Base-by-base conservation (phyloP, 2,888 invertebrate genomes). In the Biston betularia region DNA sequence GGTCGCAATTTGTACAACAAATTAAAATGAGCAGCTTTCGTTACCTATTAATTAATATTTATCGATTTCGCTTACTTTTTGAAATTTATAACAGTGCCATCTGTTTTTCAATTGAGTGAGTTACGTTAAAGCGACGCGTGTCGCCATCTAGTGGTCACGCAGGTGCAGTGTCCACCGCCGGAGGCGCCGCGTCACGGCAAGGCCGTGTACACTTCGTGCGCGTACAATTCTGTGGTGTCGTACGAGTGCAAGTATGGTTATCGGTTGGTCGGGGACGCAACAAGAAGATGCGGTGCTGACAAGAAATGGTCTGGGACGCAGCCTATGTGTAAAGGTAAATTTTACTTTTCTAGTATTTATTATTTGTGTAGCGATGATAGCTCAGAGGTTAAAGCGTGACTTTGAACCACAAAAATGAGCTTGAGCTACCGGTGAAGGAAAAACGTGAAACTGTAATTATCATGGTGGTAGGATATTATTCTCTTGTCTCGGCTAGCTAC, bases 231-330 rank as follows among this genome's bases (percentile, higher is more conserved):
- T 0, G 97, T 98, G 68, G 98, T 99, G 33, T 97, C 97, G 57
- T 99, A 99, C 91, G 98, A 98, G 84, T 99, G 99, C 94, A 97
- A 97, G 82, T 97, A 98, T 82, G 99, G 99, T 10, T 99, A 97
- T 92, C 96, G 97, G 68, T 95, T 99, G 69, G 95, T 98, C 9
- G 99, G 99, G 0, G 97, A 98, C 72, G 95, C 96, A 12, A 98
- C 98, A 2, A 95, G 99, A 75, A 94, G 97, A 52, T 99, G 99
- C 87, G 97, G 98, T 0, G 97, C 98, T 0, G 98, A 99, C 89
- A 97, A 97, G 85, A 97, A 97, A 83, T 99, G 99, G 99, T 97
- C 98, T 33, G 99, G 98, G 45, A 94, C 95, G n/a, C 96, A 97
- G 77, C 99, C 99, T 0, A 93, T 95, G 75, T 99, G 99, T 88